Percentiles rank a stretch among this genome's conserved stretches.
phyloP scores from a whole-genome alignment of 2,113 vertebrate genomes.

The Muntiacus reevesi region DNA sequence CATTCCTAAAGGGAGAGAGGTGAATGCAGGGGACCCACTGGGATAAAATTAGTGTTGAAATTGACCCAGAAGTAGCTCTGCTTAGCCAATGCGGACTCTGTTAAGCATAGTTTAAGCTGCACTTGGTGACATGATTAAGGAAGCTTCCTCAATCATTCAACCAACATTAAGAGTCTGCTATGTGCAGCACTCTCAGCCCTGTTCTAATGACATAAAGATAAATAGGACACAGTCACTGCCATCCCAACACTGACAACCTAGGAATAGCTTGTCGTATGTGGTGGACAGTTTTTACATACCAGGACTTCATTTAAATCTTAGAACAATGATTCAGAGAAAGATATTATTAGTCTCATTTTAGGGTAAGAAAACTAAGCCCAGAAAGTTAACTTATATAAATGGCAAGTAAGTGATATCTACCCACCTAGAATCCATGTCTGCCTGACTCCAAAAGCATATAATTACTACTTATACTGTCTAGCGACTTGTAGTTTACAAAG shows the following conservation, averaged over 20 bases:
- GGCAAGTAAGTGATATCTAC: not conserved
- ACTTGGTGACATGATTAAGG: not conserved
- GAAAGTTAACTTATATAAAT: not conserved
- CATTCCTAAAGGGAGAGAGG: not conserved
- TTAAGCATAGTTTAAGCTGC: not conserved
- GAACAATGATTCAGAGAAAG: slow-evolving; percentile 3
- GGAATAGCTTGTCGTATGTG: not conserved
- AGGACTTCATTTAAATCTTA: not conserved
- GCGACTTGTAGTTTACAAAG: not conserved
- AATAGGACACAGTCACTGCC: not conserved
- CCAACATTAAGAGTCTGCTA: not conserved
- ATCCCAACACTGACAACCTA: not conserved
- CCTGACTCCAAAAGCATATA: slow-evolving; percentile 1
- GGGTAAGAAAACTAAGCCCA: not conserved
- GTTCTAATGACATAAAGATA: not conserved
- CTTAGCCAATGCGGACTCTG: not conserved
- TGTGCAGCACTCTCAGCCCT: not conserved
- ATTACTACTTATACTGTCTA: not conserved
- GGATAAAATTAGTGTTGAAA: not conserved
- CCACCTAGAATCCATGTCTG: not conserved
- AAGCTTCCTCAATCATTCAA: not conserved
- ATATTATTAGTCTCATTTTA: not conserved
- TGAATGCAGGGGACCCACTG: not conserved
- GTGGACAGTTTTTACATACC: not conserved
- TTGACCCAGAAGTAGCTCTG: not conserved